Base-by-base conservation (phyloP, 2,113 vertebrate genomes). In the Scolopax mira region DNA sequence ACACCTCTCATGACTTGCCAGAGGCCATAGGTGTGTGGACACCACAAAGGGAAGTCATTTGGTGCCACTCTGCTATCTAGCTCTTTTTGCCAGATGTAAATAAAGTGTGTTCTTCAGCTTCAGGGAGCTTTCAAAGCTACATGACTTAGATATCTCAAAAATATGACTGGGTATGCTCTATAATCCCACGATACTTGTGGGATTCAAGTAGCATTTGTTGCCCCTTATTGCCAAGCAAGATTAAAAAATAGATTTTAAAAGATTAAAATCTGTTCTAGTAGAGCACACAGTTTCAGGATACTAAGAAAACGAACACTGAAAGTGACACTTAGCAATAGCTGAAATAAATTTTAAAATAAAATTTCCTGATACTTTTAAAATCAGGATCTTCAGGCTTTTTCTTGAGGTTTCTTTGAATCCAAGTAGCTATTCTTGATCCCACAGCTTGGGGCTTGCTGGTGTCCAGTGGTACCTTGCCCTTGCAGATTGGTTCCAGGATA, bases 361-460 rank as follows among this genome's bases (percentile, higher is more conserved):
- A 4, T 67, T 90, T 66, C 31, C 21, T 35, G 21, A 24, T 83
- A 14, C 6, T 42, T 82, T 24, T 27, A 42, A 83, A 80, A 54
- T 86, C 4, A 15, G 21, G 27, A 55, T 18, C 37, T 64, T 77
- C 3, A 22, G 41, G 11, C 5, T 83, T 94, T 88, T 86, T 66
- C 23, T 54, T 83, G 44, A 44, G 10, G 19, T 46, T 85, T 18
- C 14, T 62, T 28, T 85, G 79, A 77, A 35, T 11, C 30, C 44
- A 37, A 46, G 31, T 11, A 27, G 13, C 39, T 42, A 60, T 37
- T 66, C 35, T 51, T 71, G 25, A 51, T 66, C 35, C 55, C 0
- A 0, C 1, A 10, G 7, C 0, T 0, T 51, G 42, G 10, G 33
- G 7, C 46, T 86, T 80, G 31, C 58, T 85, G 46, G 15, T 2